These are phyloP conservation scores for Rhagonycha lutea DNA, from an alignment of 2,888 invertebrate species.

Conservation along the genomic window DNA sequence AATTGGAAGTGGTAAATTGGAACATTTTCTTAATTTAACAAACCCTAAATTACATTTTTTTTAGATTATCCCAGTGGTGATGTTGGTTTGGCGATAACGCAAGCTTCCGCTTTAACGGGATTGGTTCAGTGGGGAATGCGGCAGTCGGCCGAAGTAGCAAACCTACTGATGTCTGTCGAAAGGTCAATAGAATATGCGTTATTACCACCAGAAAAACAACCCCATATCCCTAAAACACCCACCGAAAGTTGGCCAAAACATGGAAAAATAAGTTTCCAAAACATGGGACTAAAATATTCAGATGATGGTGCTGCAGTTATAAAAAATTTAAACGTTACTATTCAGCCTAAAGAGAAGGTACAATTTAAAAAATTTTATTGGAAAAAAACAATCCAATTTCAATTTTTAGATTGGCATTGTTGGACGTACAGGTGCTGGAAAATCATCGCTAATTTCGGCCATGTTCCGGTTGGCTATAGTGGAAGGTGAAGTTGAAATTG, in stretches of 20 bases:
- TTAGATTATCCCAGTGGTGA: constrained; percentile 57
- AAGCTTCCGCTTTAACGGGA: constrained; percentile 63
- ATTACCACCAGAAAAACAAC: constrained; percentile 65
- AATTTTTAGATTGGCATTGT: constrained; percentile 74
- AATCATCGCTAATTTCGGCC: constrained; percentile 73
- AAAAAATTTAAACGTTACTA: constrained; percentile 69
- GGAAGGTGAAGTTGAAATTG: constrained; percentile 70
- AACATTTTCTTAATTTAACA: not conserved
- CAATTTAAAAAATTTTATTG: constrained; percentile 1
- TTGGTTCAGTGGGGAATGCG: constrained; percentile 80
- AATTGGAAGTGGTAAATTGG: constrained; percentile 47
- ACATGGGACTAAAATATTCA: constrained; percentile 69
- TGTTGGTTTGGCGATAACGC: constrained; percentile 69
- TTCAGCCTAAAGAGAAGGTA: constrained; percentile 73
- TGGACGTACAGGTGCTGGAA: constrained; percentile 84
- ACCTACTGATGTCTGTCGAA: constrained; percentile 81
- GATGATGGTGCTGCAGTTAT: constrained; percentile 68
- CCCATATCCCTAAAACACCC: constrained; percentile 58
- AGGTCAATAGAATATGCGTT: constrained; percentile 80
- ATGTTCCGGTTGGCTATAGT: constrained; percentile 60
- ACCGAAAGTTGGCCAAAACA: constrained; percentile 69
- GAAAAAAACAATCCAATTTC: not conserved
- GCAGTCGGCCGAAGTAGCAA: constrained; percentile 80
- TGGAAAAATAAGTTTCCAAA: constrained; percentile 66
- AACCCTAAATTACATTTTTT: constrained; percentile 20